Percentiles rank a stretch among this genome's conserved stretches.
phyloP scores from a whole-genome alignment of 2,888 invertebrate genomes.

The Boloria euphrosyne region DNA sequence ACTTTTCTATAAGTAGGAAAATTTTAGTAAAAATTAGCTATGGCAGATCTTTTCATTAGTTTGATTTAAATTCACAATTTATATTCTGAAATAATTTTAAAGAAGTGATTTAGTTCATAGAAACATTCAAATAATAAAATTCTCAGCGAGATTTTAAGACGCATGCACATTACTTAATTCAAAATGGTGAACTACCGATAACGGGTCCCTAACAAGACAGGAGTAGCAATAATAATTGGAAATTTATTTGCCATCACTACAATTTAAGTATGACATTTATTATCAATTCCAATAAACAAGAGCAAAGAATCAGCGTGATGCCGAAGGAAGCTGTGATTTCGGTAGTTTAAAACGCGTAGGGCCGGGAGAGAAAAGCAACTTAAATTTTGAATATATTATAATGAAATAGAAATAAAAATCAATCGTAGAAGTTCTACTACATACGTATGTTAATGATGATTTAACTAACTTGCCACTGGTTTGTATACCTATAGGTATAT shows the following conservation, averaged over 20 bases:
- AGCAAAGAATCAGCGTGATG: conserved; percentile 39
- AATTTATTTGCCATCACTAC: conserved; percentile 34
- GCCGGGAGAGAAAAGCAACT: conserved; percentile 15
- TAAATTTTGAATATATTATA: conserved; percentile 34
- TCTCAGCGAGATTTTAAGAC: background rate
- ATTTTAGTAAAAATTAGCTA: too few species aligned
- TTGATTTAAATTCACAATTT: too few species aligned
- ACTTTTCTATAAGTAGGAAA: too few species aligned
- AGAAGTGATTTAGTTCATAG: too few species aligned
- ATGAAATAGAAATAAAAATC: conserved; percentile 27
- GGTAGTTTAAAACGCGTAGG: conserved; percentile 37
- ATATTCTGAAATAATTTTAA: too few species aligned
- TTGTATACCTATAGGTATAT: conserved; percentile 1
- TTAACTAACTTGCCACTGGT: conserved; percentile 20
- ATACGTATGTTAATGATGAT: conserved; percentile 17
- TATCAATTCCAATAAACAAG: conserved; percentile 37
- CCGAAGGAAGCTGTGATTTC: conserved; percentile 34
- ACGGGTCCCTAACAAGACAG: conserved; percentile 19
- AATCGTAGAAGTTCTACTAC: conserved; percentile 10
- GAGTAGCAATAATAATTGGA: conserved; percentile 33
- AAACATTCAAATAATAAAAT: conserved; percentile 5
- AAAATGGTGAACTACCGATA: conserved; percentile 27
- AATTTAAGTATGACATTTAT: conserved; percentile 40
- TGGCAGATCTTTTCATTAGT: too few species aligned
- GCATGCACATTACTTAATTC: conserved; percentile 30